A percentile compares a stretch with the other conserved stretches of the same genome.
phyloP scores from a whole-genome alignment of 2,797 vertebrate species.

The Characodon lateralis region DNA sequence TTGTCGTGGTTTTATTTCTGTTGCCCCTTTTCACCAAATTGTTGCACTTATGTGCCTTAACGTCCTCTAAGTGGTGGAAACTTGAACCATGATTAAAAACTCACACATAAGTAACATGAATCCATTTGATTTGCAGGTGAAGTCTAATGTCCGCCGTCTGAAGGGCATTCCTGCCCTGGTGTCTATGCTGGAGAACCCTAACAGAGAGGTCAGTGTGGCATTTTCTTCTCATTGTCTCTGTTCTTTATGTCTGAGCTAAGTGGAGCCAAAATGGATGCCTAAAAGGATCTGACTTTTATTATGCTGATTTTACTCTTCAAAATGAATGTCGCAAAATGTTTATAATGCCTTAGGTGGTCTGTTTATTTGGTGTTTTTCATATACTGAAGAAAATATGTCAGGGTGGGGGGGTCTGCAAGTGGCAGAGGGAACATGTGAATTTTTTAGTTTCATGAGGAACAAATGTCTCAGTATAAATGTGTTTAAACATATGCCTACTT shows the following conservation, averaged over 20 bases:
- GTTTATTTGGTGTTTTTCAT: background rate
- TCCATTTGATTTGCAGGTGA: conserved; percentile 69
- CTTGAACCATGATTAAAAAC: background rate
- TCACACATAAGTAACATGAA: background rate
- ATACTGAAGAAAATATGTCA: background rate
- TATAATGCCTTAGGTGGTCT: background rate
- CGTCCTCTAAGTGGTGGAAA: too few relatives aligned
- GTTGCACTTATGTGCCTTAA: too few relatives aligned
- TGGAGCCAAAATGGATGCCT: background rate
- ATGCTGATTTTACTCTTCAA: background rate
- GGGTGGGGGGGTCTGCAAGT: background rate
- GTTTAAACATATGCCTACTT: too few relatives aligned
- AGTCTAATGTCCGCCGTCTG: conserved; percentile 82
- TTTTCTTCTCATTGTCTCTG: background rate
- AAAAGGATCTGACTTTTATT: background rate
- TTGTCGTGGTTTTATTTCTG: too few relatives aligned
- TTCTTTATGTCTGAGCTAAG: background rate
- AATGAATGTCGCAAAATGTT: background rate
- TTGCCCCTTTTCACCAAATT: too few relatives aligned
- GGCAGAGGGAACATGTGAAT: background rate
- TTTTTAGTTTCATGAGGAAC: background rate
- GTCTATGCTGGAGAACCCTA: conserved; percentile 91
- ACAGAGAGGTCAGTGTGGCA: conserved; percentile 85
- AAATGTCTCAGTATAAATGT: background rate
- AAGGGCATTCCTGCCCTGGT: conserved; percentile 95